Conservation (phyloP, 1,140 invertebrate genomes). For the Drosophila fuyamai region DNA sequence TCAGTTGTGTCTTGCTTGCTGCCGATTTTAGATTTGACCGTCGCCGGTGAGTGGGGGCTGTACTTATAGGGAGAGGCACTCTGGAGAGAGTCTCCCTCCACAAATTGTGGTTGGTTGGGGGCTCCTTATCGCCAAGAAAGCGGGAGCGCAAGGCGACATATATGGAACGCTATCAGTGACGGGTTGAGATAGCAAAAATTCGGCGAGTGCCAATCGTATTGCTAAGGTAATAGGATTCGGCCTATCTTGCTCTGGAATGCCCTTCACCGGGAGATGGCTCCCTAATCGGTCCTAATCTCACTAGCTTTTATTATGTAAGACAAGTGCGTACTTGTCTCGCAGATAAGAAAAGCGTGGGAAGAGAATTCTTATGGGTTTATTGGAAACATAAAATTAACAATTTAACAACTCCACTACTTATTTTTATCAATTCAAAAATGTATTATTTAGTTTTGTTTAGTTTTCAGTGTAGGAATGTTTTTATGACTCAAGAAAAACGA, state of each 20-base stretch:
- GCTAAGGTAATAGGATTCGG: conserved; percentile 1
- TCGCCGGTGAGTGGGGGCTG: background rate
- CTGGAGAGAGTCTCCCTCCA: conserved; percentile 7
- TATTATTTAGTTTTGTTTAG: background rate
- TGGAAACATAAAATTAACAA: background rate
- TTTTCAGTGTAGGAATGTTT: background rate
- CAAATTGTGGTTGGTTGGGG: conserved; percentile 17
- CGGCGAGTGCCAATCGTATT: conserved; percentile 29
- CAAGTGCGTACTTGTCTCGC: conserved; percentile 9
- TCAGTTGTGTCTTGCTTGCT: conserved; percentile 52
- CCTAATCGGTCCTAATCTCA: conserved; percentile 27
- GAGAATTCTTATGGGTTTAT: background rate
- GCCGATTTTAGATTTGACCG: conserved; percentile 56
- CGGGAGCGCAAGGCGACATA: conserved; percentile 1
- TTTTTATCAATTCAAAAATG: background rate
- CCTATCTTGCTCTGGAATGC: conserved; percentile 5
- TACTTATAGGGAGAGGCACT: conserved; percentile 59
- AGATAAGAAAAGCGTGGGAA: conserved; percentile 21
- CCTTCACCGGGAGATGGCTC: conserved; percentile 3
- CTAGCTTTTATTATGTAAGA: conserved; percentile 20
- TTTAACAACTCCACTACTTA: too few species aligned
- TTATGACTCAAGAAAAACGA: conserved; percentile 24
- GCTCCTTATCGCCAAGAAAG: conserved; percentile 34
- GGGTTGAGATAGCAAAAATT: conserved; percentile 37
- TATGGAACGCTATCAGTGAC: conserved; percentile 34